Evolutionary conservation across 2,113 vertebrate genomes (phyloP), one percentile per base, ranked within the genome.

Genomic region (Leucosticte australis): DNA sequence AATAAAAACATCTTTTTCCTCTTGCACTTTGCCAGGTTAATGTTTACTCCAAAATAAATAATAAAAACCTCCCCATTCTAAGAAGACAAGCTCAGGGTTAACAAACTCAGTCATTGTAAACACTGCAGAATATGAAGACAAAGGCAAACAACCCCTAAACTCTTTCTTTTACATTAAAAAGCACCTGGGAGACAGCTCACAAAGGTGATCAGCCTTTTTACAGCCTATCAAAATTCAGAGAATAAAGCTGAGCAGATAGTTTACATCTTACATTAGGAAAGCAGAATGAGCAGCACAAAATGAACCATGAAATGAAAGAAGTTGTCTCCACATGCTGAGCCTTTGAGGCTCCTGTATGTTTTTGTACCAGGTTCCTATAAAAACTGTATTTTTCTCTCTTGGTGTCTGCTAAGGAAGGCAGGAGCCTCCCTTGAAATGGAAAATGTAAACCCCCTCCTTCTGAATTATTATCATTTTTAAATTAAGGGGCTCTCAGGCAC

Each of bases 1-100:
- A 20, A 53, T 18, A 70, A 81, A 41, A 2, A 15, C 0, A 2
- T 57, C 84, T 42, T 3, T 62, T 73, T 44, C 13, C 15, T 16
- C 10, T 50, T 63, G 44, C 24, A 59, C 31, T 31, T 47, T 21
- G n/a, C 16, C 39, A 18, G n/a, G 93, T 94, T 96, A 96, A 97
- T 68, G n/a, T 88, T 95, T 68, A 94, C 31, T 57, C 42, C 74
- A 52, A 91, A 93, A 90, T 26, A 96, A 91, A 93, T 28, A 87
- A 44, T 1, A 59, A 84, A 1, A 77, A 49, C 26, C 64, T 42
- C 78, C 52, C 65, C 52, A 33, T 35, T 37, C 17, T 6, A 9
- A 35, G 15, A n/a, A n/a, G 22, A 75, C 64, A 60, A 57, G 41
- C 44, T 83, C 44, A 33, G 55, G 42, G 75, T 56, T 81, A 93